phyloP scores from a whole-genome alignment of 1,140 invertebrate species.

The Aphidius gifuensis region DNA sequence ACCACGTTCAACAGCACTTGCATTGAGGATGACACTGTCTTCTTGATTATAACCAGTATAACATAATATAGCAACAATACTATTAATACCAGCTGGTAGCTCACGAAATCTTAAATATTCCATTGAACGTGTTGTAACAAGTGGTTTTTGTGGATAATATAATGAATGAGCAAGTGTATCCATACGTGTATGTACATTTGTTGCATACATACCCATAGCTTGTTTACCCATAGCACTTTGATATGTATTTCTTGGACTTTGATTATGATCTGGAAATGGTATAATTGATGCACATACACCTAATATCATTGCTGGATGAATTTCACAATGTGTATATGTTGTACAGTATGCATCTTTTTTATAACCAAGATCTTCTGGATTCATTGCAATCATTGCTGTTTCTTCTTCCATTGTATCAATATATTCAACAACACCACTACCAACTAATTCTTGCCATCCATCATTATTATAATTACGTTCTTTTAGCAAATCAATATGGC shows the following conservation, averaged over 20 bases:
- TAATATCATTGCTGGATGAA: slow-evolving; percentile 98
- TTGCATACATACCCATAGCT: slow-evolving; percentile 99
- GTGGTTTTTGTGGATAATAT: slow-evolving; percentile 98
- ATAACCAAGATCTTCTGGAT: slow-evolving; percentile 90
- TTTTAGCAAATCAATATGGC: slow-evolving; percentile 95
- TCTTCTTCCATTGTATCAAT: slow-evolving; percentile 99
- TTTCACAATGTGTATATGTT: slow-evolving; percentile 98
- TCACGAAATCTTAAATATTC: slow-evolving; percentile 96
- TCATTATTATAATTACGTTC: slow-evolving; percentile 94
- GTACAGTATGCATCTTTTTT: slow-evolving; percentile 96
- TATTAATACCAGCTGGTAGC: slow-evolving; percentile 93
- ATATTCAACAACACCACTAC: slow-evolving; percentile 96
- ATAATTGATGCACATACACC: slow-evolving; percentile 99
- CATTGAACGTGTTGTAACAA: slow-evolving; percentile 97
- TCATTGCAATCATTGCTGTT: slow-evolving; percentile 99
- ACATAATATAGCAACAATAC: slow-evolving; percentile 97
- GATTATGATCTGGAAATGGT: slow-evolving; percentile 99
- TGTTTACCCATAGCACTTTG: slow-evolving; percentile 99
- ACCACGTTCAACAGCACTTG: slow-evolving; percentile 97
- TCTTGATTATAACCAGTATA: slow-evolving; percentile 99
- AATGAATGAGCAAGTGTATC: slow-evolving; percentile 97
- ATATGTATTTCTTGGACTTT: slow-evolving; percentile 97
- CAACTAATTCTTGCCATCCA: slow-evolving; percentile 92
- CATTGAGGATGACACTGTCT: slow-evolving; percentile 98
- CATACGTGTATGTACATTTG: slow-evolving; percentile 98